A percentile compares a stretch with the other conserved stretches of the same genome.
phyloP scores from a whole-genome alignment of 2,797 vertebrate genomes.

The Falco novaeseelandiae region DNA sequence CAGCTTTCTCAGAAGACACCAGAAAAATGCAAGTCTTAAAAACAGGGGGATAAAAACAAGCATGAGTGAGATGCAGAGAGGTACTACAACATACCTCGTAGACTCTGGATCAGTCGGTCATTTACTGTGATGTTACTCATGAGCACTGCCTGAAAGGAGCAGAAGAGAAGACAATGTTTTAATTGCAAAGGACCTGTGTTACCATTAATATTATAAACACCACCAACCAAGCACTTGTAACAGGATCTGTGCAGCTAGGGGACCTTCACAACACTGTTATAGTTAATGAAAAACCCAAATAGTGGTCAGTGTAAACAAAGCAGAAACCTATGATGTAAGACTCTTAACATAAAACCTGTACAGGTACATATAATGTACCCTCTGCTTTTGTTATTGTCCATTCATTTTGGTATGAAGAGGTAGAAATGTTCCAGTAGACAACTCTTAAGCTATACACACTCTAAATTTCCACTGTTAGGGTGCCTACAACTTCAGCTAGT shows the following conservation, averaged over 20 bases:
- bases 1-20: not conserved
- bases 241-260: not conserved
- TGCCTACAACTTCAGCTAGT: not conserved
- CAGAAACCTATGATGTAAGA: not conserved
- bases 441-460: not conserved
- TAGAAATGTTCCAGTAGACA: not conserved
- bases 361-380: not conserved
- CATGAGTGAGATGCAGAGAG: too few relatives aligned
- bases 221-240: not conserved
- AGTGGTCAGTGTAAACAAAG: not conserved
- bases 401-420: not conserved
- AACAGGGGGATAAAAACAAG: not conserved
- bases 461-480: not conserved
- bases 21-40: not conserved
- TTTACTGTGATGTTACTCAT: conserved; percentile 75
- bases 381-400: not conserved
- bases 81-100: conserved; percentile 68
- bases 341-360: not conserved
- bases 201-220: not conserved
- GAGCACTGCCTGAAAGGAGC: conserved; percentile 69
- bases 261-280: not conserved
- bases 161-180: not conserved
- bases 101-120: conserved; percentile 68
- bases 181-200: not conserved
- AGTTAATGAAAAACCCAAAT: not conserved